These are phyloP conservation scores for Bujurquina vittata DNA, from an alignment of 2,113 vertebrate species.

Conservation along the genomic window DNA sequence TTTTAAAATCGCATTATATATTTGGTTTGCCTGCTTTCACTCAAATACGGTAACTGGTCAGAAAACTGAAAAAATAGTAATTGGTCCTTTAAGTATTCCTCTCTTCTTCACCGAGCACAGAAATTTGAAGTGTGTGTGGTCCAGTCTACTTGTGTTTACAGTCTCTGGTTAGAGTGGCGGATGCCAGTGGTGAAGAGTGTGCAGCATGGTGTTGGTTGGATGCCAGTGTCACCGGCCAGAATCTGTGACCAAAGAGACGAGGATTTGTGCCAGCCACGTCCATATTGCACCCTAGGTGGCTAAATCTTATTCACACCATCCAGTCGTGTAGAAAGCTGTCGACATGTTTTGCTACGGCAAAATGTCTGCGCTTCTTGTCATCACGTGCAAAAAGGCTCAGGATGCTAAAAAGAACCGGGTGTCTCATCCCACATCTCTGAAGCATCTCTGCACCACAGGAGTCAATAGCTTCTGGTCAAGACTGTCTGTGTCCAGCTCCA, in stretches of 20 bases:
- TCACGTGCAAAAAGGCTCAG: background rate
- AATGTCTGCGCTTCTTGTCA: background rate
- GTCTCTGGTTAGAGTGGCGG: conserved; percentile 55
- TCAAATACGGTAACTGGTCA: background rate
- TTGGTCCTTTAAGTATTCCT: background rate
- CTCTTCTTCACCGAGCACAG: conserved; percentile 8
- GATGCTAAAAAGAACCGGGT: background rate
- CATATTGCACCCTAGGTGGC: conserved; percentile 27
- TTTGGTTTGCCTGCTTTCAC: background rate
- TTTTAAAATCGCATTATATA: background rate
- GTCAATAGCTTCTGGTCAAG: background rate
- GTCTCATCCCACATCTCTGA: background rate
- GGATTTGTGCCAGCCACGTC: conserved; percentile 39
- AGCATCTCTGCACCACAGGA: too few relatives aligned
- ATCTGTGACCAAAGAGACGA: conserved; percentile 34
- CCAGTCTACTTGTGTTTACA: conserved; percentile 58
- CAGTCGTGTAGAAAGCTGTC: conserved; percentile 11
- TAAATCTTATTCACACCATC: conserved; percentile 9
- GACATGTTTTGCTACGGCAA: background rate
- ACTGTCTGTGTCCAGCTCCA: background rate
- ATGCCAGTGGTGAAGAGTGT: conserved; percentile 58
- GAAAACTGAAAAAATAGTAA: background rate
- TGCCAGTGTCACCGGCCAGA: conserved; percentile 36
- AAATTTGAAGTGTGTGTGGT: conserved; percentile 60
- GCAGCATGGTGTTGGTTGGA: conserved; percentile 43